These are phyloP conservation scores for Maniola jurtina DNA, from an alignment of 1,140 invertebrate genomes.

Conservation along the genomic window DNA sequence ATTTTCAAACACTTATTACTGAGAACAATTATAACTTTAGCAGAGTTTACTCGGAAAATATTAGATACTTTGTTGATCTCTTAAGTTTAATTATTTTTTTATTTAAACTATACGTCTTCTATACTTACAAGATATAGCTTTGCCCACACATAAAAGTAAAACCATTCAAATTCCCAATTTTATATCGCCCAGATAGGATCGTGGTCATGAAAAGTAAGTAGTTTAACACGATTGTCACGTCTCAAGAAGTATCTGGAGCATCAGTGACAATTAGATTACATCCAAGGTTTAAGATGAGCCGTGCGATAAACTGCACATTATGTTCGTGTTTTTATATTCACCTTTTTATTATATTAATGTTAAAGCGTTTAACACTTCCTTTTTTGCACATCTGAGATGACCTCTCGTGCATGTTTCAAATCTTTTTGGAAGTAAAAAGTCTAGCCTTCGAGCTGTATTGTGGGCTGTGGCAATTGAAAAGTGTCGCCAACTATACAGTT, in stretches of 20 bases:
- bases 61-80: too few relatives aligned
- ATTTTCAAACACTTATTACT: too few relatives aligned
- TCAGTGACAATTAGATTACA: conserved; percentile 40
- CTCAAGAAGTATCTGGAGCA: conserved; percentile 30
- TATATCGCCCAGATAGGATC: conserved; percentile 22
- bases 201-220: conserved; percentile 21
- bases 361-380: background rate
- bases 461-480: too few relatives aligned
- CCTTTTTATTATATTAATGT: conserved; percentile 8
- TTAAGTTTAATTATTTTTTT: background rate
- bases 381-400: background rate
- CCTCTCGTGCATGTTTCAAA: background rate
- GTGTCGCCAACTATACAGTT: too few relatives aligned
- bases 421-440: too few relatives aligned
- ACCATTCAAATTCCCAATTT: conserved; percentile 9
- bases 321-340: conserved; percentile 16
- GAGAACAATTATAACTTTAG: too few relatives aligned
- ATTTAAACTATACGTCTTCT: too few relatives aligned
- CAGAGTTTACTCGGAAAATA: too few relatives aligned
- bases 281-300: conserved; percentile 36
- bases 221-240: conserved; percentile 30
- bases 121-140: too few relatives aligned
- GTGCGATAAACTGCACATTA: conserved; percentile 30
- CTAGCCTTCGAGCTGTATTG: too few relatives aligned
- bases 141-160: conserved; percentile 3